These are phyloP conservation scores for Lycopodina hypogea DNA, from an alignment of 37 sponge, comb jelly and placozoan genomes.

Conservation along the genomic window DNA sequence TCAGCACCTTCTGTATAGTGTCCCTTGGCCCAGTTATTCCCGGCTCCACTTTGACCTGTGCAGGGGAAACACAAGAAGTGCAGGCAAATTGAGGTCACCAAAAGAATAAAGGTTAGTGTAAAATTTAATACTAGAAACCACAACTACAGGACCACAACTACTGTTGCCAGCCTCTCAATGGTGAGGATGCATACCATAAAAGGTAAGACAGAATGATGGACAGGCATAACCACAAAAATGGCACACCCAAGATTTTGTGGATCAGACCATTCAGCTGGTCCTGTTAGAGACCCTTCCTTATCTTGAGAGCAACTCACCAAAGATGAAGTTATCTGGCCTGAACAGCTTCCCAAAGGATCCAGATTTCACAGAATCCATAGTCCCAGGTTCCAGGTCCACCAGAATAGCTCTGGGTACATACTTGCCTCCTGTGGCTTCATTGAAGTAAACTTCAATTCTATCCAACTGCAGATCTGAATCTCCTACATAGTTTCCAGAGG, in stretches of 20 bases:
- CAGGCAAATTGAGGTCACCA: too few relatives aligned
- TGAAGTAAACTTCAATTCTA: constrained; percentile 96
- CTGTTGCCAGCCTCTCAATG: too few relatives aligned
- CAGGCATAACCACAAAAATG: too few relatives aligned
- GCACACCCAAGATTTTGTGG: too few relatives aligned
- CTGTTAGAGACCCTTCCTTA: too few relatives aligned
- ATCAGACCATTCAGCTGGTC: too few relatives aligned
- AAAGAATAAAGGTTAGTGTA: too few relatives aligned
- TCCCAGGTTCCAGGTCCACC: constrained; percentile 89
- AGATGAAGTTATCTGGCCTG: constrained; percentile 92
- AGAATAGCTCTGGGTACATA: constrained; percentile 73
- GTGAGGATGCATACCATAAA: too few relatives aligned
- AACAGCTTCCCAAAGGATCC: constrained; percentile 97
- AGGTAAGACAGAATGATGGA: too few relatives aligned
- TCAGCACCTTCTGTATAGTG: constrained; percentile 30
- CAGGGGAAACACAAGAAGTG: background rate
- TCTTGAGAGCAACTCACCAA: too few relatives aligned
- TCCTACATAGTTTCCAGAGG: constrained; percentile 92
- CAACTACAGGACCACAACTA: too few relatives aligned
- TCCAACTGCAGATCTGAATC: constrained; percentile 96
- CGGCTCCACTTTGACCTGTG: constrained; percentile 92
- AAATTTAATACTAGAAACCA: too few relatives aligned
- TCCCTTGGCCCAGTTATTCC: constrained; percentile 41
- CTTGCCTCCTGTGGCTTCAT: constrained; percentile 81
- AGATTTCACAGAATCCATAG: constrained; percentile 94